A percentile compares a stretch with the other conserved stretches of the same genome.
These are phyloP conservation scores for Ophiodon elongatus DNA, from an alignment of 2,113 vertebrate species.

Conservation along the genomic window DNA sequence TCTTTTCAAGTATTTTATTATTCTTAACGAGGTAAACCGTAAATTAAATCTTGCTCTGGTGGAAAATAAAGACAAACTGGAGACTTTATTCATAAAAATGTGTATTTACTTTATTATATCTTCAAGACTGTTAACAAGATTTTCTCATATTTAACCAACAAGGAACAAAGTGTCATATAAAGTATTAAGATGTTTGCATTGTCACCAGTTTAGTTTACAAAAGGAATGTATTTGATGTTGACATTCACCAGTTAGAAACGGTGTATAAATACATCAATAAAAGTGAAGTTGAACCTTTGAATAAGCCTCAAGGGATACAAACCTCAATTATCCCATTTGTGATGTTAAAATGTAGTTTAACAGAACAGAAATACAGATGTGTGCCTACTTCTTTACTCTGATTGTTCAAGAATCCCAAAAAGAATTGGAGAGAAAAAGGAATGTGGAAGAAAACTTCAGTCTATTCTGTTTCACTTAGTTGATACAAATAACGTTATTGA, in stretches of 20 bases:
- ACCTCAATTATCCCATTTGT: neutral
- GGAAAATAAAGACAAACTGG: constrained; percentile 16
- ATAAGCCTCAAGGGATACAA: neutral
- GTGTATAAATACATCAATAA: constrained; percentile 19
- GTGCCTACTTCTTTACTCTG: neutral
- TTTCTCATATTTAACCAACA: constrained; percentile 13
- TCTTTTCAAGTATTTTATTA: neutral
- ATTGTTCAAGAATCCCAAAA: neutral
- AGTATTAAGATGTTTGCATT: constrained; percentile 1
- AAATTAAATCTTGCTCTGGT: neutral
- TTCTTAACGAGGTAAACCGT: neutral
- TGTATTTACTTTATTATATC: constrained; percentile 18
- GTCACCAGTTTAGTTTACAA: constrained; percentile 20
- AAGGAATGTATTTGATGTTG: neutral
- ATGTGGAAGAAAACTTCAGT: constrained; percentile 7
- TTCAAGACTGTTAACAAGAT: neutral
- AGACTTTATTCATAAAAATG: constrained; percentile 11
- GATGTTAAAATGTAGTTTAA: neutral
- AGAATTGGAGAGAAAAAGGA: neutral
- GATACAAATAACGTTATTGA: constrained; percentile 8
- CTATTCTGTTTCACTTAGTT: constrained; percentile 1
- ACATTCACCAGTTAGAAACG: neutral
- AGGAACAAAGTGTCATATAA: constrained; percentile 27
- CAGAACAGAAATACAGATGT: neutral
- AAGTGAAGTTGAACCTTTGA: neutral